Conservation (phyloP, 2,797 vertebrate species). For the Threskiornis aethiopicus region DNA sequence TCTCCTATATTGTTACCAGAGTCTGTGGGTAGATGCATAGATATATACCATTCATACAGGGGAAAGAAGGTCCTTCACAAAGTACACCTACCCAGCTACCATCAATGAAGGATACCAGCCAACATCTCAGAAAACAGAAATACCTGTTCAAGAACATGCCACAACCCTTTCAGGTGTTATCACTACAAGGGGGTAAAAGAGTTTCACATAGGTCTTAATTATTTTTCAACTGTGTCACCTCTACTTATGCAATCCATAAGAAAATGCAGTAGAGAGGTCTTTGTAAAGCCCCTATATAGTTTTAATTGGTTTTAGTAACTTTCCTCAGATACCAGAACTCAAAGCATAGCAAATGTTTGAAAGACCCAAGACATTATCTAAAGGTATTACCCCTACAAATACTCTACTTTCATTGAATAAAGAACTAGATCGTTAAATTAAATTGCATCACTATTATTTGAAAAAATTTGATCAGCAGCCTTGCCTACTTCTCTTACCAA, state of each 20-base stretch:
- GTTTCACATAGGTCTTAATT: not conserved
- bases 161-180: not conserved
- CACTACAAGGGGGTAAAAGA: not conserved
- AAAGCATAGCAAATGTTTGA: not conserved
- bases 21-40: not conserved
- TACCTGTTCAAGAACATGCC: not conserved
- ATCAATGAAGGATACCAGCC: not conserved
- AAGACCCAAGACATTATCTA: not conserved
- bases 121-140: not conserved
- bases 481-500: not conserved
- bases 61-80: not conserved
- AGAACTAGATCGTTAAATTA: not conserved
- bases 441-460: not conserved
- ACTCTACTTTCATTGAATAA: not conserved
- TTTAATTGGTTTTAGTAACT: accelerated
- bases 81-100: no score
- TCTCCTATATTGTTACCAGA: not conserved
- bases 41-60: not conserved
- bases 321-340: not conserved
- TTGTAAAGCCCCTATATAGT: not conserved
- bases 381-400: accelerated
- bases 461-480: accelerated
- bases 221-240: not conserved
- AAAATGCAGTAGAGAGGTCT: not conserved
- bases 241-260: not conserved